These are phyloP conservation scores for Sebastes taczanowskii DNA, from an alignment of 2,797 vertebrate species.

Conservation along the genomic window DNA sequence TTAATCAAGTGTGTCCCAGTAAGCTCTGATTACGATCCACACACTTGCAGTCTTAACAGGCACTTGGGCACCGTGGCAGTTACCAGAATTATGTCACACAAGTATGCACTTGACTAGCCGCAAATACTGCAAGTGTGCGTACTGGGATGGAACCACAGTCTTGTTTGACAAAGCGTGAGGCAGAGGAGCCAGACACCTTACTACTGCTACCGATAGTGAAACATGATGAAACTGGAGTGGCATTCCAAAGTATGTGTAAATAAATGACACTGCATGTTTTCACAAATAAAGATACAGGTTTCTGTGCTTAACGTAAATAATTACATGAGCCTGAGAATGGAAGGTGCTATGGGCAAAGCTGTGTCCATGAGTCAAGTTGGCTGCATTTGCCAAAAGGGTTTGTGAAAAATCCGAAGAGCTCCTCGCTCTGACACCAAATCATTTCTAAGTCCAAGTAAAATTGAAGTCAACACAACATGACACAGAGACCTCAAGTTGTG, in stretches of 20 bases:
- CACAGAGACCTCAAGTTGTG: background rate
- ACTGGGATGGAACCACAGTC: background rate
- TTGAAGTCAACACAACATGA: background rate
- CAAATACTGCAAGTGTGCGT: background rate
- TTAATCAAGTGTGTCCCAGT: background rate
- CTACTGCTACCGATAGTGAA: background rate
- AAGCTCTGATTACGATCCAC: background rate
- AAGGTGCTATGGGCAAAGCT: background rate
- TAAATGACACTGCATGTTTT: background rate
- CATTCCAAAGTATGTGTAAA: background rate
- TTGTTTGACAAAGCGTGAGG: background rate
- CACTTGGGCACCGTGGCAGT: background rate
- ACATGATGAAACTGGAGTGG: background rate
- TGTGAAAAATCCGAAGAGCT: background rate
- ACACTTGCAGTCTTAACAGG: background rate
- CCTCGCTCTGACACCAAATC: background rate
- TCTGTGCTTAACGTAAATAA: background rate
- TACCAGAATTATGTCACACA: background rate
- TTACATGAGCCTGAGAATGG: background rate
- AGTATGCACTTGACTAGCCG: background rate
- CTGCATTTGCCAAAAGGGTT: background rate
- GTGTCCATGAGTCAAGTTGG: background rate
- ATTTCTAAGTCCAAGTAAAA: background rate
- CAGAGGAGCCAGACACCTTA: background rate
- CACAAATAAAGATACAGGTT: background rate